Base-by-base conservation (phyloP, 1,140 invertebrate genomes). In the Agraylea sexmaculata region DNA sequence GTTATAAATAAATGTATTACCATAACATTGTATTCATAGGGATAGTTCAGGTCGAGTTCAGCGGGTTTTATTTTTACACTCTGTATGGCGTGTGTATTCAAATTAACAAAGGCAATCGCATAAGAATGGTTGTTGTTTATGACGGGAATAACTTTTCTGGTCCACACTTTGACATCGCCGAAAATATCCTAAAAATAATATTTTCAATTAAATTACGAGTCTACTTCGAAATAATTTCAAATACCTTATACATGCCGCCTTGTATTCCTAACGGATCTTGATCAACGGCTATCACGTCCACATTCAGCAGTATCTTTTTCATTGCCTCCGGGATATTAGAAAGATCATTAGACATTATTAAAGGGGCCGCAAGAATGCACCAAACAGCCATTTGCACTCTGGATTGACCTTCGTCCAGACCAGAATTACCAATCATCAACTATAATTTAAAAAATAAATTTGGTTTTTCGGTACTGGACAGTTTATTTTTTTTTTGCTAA, bases 291-390 rank as follows among this genome's bases (percentile, higher is more conserved):
- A 95, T 85, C 0, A 74, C 55, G 36, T 78, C 69, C 48, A 75
- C 68, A 43, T 95, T 93, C 39, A 75, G 71, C 1, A 95, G 59
- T 46, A 95, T 77, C 1, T 69, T 69, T 53, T 77, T 83, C 50
- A 80, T 81, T 50, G 79, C 72, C 0, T 73, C 62, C 10, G 64
- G 68, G 10, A 95, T 77, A 2, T 64, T 73, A 13, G 71, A 59
- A 51, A 95, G 73, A 60, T 94, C 85, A 40, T 80, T 80, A 16
- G 87, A 92, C 73, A 95, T 85, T 4, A 94, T 72, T 0, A 95
- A 57, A 1, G 91, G 91, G 0, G 88, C 82, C 0, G 88, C 85
- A 59, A 89, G 68, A 52, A 95, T 81, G 1, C 80, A 73, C 86
- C 88, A 94, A 43, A 94, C 69, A 1, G 86, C 79, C 75, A 95